phyloP scores from a whole-genome alignment of 2,113 vertebrate species.

The Romanogobio albipinnatus region DNA sequence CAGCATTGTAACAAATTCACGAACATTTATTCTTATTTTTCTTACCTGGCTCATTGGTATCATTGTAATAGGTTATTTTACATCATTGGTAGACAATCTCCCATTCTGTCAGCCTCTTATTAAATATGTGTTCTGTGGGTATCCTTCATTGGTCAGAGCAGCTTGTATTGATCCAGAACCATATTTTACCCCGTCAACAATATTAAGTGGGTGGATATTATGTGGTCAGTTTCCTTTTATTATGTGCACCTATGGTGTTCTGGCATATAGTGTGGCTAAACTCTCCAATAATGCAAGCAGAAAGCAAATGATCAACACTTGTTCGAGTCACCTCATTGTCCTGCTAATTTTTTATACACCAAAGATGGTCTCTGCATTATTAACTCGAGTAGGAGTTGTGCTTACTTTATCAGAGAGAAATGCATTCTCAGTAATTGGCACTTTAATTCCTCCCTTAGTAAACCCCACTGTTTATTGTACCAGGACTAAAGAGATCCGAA shows the following conservation, averaged over 20 bases:
- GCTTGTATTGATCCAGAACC: conserved; percentile 55
- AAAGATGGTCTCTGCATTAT: not conserved
- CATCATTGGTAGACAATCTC: not conserved
- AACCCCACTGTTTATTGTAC: conserved; percentile 49
- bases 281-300: conserved; percentile 18
- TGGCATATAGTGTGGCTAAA: not conserved
- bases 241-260: conserved; percentile 39
- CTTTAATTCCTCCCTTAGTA: conserved; percentile 37
- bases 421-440: not conserved
- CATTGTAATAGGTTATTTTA: not conserved
- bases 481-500: conserved; percentile 49
- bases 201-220: conserved; percentile 26
- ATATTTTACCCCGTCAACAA: not conserved
- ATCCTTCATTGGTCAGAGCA: conserved; percentile 38
- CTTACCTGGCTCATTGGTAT: conserved; percentile 30
- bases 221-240: conserved; percentile 34
- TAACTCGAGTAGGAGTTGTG: conserved; percentile 38
- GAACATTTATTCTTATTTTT: conserved; percentile 12
- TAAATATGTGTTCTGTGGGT: conserved; percentile 50
- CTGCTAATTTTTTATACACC: conserved; percentile 8
- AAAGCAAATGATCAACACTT: conserved; percentile 46
- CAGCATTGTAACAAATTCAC: conserved; percentile 53
- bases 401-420: conserved; percentile 44
- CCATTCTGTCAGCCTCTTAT: conserved; percentile 54
- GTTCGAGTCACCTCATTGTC: conserved; percentile 33